These are phyloP conservation scores for Stomatorhinus walkeri DNA, from an alignment of 2,797 vertebrate genomes.

Conservation along the genomic window DNA sequence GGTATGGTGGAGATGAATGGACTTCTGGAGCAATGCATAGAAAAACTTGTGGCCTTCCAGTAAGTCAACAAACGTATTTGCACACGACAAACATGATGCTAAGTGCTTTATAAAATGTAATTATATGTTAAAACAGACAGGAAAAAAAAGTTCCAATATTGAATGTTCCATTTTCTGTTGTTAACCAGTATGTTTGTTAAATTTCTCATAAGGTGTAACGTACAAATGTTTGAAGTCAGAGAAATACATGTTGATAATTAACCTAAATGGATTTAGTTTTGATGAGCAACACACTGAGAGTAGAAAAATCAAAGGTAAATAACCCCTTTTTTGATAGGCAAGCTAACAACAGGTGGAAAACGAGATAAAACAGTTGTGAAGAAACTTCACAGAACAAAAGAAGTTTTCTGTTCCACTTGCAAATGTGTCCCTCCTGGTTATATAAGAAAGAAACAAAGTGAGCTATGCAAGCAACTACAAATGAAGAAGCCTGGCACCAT, in stretches of 20 bases:
- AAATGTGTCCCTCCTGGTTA: background rate
- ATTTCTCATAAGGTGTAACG: constrained; percentile 33
- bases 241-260: constrained; percentile 35
- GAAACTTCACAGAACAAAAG: background rate
- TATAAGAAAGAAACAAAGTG: background rate
- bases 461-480: background rate
- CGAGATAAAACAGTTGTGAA: background rate
- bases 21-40: background rate
- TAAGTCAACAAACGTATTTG: constrained; percentile 49
- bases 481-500: background rate
- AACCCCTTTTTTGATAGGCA: constrained; percentile 8
- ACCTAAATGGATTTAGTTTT: constrained; percentile 18
- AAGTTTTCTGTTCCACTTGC: background rate
- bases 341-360: constrained; percentile 4
- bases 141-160: constrained; percentile 59
- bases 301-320: constrained; percentile 16
- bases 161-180: constrained; percentile 43
- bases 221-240: constrained; percentile 18
- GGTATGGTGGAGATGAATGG: background rate
- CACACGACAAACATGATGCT: constrained; percentile 61
- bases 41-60: background rate
- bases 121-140: constrained; percentile 55
- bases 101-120: constrained; percentile 58
- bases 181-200: constrained; percentile 29
- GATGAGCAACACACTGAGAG: background rate